Evolutionary conservation across 2,888 invertebrate genomes (phyloP).

Genomic region (Ornithoptera priamus): DNA sequence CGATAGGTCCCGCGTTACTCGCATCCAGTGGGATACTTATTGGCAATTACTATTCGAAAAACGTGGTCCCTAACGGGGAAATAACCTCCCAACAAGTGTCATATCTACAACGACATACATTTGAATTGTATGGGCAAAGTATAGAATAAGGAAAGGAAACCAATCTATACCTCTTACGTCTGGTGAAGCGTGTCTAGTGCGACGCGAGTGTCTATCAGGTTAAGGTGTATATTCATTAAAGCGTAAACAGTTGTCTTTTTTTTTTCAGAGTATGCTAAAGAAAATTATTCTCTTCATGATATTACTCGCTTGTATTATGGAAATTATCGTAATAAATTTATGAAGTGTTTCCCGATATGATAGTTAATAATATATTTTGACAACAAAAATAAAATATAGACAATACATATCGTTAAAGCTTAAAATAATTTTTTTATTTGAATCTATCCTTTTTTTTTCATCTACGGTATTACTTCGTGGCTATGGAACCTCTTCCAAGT

Average conservation of each 20-base stretch:
- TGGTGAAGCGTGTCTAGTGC: slow-evolving; percentile 12
- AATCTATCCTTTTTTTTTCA: too few species aligned
- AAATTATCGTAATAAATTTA: too few species aligned
- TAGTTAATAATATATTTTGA: too few species aligned
- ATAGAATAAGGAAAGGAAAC: slow-evolving; percentile 33
- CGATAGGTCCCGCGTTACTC: too few species aligned
- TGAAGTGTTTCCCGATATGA: too few species aligned
- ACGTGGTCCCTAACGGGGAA: slow-evolving; percentile 25
- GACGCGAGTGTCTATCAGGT: slow-evolving; percentile 11
- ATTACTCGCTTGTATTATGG: too few species aligned
- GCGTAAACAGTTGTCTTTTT: not conserved
- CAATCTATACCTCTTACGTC: slow-evolving; percentile 16
- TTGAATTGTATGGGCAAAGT: slow-evolving; percentile 30
- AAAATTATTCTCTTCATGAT: too few species aligned
- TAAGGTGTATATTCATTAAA: slow-evolving; percentile 16
- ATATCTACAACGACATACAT: slow-evolving; percentile 22
- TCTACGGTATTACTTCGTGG: too few species aligned
- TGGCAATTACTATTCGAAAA: slow-evolving; percentile 27
- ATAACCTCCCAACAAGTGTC: slow-evolving; percentile 29
- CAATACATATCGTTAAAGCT: too few species aligned
- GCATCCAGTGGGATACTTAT: slow-evolving; percentile 1
- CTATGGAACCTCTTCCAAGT: too few species aligned
- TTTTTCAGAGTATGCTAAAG: not conserved
- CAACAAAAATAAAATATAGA: too few species aligned
- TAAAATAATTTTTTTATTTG: too few species aligned